Conservation (phyloP, 2,888 invertebrate species). For the Odontomyia ornata region DNA sequence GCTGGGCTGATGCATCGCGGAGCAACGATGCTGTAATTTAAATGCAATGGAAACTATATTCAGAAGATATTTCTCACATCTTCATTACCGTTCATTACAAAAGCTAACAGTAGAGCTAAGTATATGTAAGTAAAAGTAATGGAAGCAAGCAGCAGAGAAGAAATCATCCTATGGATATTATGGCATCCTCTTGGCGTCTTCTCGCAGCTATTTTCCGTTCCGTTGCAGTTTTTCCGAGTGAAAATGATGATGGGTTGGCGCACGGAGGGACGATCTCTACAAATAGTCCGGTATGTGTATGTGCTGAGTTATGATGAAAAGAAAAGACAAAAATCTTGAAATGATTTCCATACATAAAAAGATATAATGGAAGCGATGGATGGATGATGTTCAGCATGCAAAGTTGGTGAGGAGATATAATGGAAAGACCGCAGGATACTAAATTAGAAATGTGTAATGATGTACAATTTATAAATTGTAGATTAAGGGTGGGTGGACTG, state of each 20-base stretch:
- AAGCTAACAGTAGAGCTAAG: constrained; percentile 15
- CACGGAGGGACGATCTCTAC: neutral
- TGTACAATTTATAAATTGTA: neutral
- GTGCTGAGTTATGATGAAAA: neutral
- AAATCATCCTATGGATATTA: neutral
- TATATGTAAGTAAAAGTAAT: constrained; percentile 10
- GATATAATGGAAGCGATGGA: neutral
- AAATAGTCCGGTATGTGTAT: constrained; percentile 11
- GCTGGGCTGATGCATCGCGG: no score
- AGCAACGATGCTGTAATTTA: constrained; percentile 16
- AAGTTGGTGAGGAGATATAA: neutral
- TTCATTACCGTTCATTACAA: constrained; percentile 42
- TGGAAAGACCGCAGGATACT: constrained; percentile 9
- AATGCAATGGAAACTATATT: constrained; percentile 31
- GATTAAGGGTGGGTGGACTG: no score
- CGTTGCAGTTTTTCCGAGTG: neutral
- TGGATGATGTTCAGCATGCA: neutral
- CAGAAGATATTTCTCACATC: constrained; percentile 37
- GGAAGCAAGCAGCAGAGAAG: neutral
- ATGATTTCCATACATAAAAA: constrained; percentile 25
- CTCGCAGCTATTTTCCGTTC: neutral
- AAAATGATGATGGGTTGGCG: neutral
- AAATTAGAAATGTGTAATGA: constrained; percentile 17
- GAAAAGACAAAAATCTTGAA: constrained; percentile 10
- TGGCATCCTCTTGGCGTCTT: neutral